Percentiles rank a stretch among this genome's conserved stretches.
Evolutionary conservation across 2,888 invertebrate species (phyloP).

Genomic region (Acholoe squamosa): DNA sequence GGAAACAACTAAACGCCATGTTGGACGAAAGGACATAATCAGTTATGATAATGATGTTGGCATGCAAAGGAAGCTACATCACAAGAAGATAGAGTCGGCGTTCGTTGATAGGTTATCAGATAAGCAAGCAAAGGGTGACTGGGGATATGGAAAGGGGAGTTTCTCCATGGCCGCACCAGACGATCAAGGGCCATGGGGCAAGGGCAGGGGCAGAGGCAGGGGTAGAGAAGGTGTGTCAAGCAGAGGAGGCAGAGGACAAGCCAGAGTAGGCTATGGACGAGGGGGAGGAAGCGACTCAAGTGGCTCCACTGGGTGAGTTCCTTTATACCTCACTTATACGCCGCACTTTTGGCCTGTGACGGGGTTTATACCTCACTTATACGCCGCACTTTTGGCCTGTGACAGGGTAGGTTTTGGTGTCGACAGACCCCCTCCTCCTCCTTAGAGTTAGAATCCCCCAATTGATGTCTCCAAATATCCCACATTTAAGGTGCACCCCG

Average conservation of each 20-base stretch:
- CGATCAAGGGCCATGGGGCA: background rate
- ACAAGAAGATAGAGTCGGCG: background rate
- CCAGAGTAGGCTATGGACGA: background rate
- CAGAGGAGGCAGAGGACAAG: background rate
- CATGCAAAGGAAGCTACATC: background rate
- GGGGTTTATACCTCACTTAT: no score
- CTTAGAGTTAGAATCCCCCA: no score
- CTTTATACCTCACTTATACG: no score
- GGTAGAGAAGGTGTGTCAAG: background rate
- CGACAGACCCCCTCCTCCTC: no score
- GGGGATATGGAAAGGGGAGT: background rate
- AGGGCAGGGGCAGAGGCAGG: background rate
- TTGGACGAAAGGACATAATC: background rate
- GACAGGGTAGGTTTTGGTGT: no score
- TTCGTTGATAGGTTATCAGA: conserved; percentile 11
- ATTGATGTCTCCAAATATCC: no score
- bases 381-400: no score
- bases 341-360: no score
- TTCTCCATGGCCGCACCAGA: background rate
- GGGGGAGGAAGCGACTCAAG: background rate
- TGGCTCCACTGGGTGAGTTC: background rate
- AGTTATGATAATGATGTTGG: background rate
- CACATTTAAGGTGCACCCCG: no score
- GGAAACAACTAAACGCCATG: background rate
- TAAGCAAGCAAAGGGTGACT: background rate